Evolutionary conservation across 2,888 invertebrate genomes (phyloP), one percentile per base, ranked within the genome.

Genomic region (Chrysolina americana): DNA sequence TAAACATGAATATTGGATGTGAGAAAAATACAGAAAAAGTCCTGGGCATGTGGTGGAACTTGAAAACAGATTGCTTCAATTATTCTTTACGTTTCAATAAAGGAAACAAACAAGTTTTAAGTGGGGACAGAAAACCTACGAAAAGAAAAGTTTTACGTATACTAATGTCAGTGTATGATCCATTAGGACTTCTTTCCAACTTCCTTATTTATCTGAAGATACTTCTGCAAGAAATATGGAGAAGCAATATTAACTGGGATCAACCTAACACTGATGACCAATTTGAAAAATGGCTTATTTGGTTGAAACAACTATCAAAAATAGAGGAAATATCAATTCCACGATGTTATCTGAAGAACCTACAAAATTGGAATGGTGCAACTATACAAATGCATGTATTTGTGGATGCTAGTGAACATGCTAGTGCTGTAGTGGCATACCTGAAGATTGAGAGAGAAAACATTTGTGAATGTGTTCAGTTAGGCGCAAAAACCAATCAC

Each of bases 401-500:
- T 65, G 69, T 65, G 9, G 71, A 74, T 50, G 81, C 81, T 1
- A 78, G 77, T 53, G 75, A 79, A 41, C 47, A 70, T n/a, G 82
- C 80, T 5, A 83, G 71, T 59, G 80, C 80, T 0, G 77, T 79
- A 2, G 81, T 80, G 6, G 79, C 79, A 0, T 83, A 80, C 44
- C 47, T 80, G 1, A 76, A 81, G 63, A 69, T 62, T 10, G 17
- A 4, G 9, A 53, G 9, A 19, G 53, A 53, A 11, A 19, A 59
- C 2, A 69, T 59, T 0, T 21, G 70, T 11, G 13, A 47, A 0
- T 75, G 62, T 63, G 65, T 11, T 44, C 73, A 10, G 11, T 82
- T 15, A 71, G 17, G 76, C 73, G 73, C 80, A 11, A 81, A 80
- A 72, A 78, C 81, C 83, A 23, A 59, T 81, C 2, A 80, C 77